Evolutionary conservation across 1,140 invertebrate species (phyloP).

Genomic region (Meteorus sp.): DNA sequence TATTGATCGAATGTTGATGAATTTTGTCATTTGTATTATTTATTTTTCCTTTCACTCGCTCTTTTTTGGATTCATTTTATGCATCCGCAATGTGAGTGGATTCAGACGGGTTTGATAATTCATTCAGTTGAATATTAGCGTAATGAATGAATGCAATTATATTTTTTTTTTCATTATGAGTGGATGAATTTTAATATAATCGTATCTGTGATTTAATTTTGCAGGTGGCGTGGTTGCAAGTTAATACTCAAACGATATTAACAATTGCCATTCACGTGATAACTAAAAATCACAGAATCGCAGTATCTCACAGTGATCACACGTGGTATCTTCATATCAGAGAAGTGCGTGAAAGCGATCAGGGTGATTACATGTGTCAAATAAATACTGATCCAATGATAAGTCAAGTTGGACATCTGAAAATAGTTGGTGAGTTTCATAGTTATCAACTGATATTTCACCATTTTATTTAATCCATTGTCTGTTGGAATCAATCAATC

Average conservation of each 20-base stretch:
- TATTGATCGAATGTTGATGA: no score
- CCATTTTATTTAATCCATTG: conserved; percentile 5
- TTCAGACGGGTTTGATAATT: no score
- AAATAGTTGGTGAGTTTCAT: conserved; percentile 77
- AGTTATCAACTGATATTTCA: conserved; percentile 9
- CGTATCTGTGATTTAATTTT: conserved; percentile 29
- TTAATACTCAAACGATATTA: conserved; percentile 89
- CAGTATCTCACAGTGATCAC: conserved; percentile 78
- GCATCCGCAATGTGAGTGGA: no score
- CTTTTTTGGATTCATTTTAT: no score
- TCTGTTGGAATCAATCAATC: no score
- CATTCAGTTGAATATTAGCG: not conserved
- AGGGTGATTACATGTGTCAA: conserved; percentile 87
- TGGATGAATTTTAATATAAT: no score
- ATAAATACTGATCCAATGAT: conserved; percentile 93
- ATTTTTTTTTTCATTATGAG: no score
- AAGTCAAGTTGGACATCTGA: conserved; percentile 82
- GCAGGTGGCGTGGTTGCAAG: conserved; percentile 86
- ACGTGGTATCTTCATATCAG: conserved; percentile 83
- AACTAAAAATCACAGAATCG: conserved; percentile 84
- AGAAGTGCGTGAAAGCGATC: conserved; percentile 76
- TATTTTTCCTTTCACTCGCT: no score
- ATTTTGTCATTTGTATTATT: no score
- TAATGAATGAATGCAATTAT: not conserved
- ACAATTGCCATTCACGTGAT: conserved; percentile 87